These are phyloP conservation scores for rat (Rattus norvegicus) DNA, from an alignment of 2,113 vertebrate genomes.

Conservation along the genomic window GRCr8 NC_086026.1:13464001-13464500, in stretches of 20 bases:
- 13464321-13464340: neutral
- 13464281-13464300: neutral
- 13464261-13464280: neutral
- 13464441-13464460: too few relatives aligned
- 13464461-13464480: neutral
- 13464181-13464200: neutral
- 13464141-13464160: neutral
- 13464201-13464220: neutral
- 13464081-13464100: neutral
- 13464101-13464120: neutral
- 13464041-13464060: neutral
- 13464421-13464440: neutral
- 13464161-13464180: neutral
- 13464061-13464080: neutral
- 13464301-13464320: neutral
- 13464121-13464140: neutral
- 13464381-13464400: neutral
- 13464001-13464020: neutral
- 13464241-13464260: too few relatives aligned
- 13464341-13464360: neutral
- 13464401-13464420: neutral
- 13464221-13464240: neutral
- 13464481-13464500: neutral
- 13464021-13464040: neutral
- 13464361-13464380: neutral